Conservation (phyloP, 1,140 invertebrate genomes). For the Drosophila ficusphila region DNA sequence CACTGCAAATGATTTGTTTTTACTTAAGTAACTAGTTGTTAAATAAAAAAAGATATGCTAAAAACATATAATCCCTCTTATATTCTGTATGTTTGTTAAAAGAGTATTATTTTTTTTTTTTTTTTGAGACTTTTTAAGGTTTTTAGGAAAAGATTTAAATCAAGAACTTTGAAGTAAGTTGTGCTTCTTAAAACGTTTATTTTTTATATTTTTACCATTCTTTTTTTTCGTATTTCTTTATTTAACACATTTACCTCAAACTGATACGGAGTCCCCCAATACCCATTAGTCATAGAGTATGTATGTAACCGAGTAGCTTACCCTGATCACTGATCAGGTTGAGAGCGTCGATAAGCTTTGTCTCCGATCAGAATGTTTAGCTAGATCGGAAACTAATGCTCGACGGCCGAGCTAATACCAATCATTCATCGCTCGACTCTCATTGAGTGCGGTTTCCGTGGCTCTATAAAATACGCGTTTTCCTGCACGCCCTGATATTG, state of each 20-base stretch:
- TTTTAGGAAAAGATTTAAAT: too few species aligned
- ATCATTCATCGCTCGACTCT: constrained; percentile 44
- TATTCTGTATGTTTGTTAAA: too few species aligned
- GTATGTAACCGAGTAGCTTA: constrained; percentile 14
- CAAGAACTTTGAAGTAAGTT: too few species aligned
- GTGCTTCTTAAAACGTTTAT: too few species aligned
- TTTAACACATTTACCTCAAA: too few species aligned
- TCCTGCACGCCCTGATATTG: not conserved
- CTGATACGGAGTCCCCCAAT: not conserved
- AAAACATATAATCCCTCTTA: too few species aligned
- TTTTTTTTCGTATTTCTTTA: too few species aligned
- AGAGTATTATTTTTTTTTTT: too few species aligned
- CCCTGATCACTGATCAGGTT: constrained; percentile 20
- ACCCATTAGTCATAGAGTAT: not conserved
- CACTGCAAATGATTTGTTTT: not conserved
- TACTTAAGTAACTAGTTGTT: too few species aligned
- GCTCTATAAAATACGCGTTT: not conserved
- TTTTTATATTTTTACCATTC: not conserved
- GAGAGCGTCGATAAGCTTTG: constrained; percentile 13
- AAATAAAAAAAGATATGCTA: too few species aligned
- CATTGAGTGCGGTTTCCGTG: constrained; percentile 30
- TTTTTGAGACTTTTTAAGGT: too few species aligned
- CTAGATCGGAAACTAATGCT: constrained; percentile 8
- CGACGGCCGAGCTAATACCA: not conserved
- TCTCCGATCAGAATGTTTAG: constrained; percentile 11